Conservation (phyloP, 2,113 vertebrate species). For the Nycticebus coucang region DNA sequence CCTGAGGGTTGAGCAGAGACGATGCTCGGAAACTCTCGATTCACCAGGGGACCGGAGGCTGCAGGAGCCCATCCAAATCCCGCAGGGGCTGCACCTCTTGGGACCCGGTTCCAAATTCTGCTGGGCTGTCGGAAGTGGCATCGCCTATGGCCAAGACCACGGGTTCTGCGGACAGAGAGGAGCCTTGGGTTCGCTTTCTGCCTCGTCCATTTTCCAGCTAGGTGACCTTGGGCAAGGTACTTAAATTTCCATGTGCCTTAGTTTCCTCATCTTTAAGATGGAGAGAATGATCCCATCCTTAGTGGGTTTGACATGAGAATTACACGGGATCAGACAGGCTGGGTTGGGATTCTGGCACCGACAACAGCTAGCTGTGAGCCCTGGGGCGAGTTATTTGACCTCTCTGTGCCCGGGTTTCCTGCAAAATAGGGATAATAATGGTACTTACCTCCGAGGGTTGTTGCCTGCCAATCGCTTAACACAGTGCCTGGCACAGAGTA, state of each 20-base stretch:
- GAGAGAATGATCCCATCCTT: slow-evolving; percentile 46
- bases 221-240: slow-evolving; percentile 77
- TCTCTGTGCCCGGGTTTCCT: slow-evolving; percentile 56
- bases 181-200: slow-evolving; percentile 72
- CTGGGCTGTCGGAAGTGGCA: slow-evolving; percentile 55
- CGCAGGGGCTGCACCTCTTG: slow-evolving; percentile 37
- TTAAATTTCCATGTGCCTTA: slow-evolving; percentile 63
- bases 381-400: slow-evolving; percentile 61
- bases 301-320: background rate
- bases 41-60: slow-evolving; percentile 34
- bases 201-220: slow-evolving; percentile 70
- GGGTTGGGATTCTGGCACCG: slow-evolving; percentile 45
- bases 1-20: slow-evolving; percentile 13
- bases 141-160: slow-evolving; percentile 58
- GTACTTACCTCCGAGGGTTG: slow-evolving; percentile 73
- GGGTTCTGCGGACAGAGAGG: slow-evolving; percentile 71
- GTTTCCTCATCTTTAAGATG: slow-evolving; percentile 72
- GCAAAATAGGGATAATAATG: slow-evolving; percentile 27
- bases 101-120: slow-evolving; percentile 24
- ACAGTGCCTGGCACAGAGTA: slow-evolving; percentile 48
- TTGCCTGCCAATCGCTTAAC: slow-evolving; percentile 61
- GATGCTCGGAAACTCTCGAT: slow-evolving; percentile 25
- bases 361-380: slow-evolving; percentile 54
- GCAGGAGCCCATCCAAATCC: slow-evolving; percentile 22
- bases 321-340: background rate